Percentiles rank a stretch among this genome's conserved stretches.
phyloP scores from a whole-genome alignment of 1,140 invertebrate species.

The Holcopasites calliopsidis region DNA sequence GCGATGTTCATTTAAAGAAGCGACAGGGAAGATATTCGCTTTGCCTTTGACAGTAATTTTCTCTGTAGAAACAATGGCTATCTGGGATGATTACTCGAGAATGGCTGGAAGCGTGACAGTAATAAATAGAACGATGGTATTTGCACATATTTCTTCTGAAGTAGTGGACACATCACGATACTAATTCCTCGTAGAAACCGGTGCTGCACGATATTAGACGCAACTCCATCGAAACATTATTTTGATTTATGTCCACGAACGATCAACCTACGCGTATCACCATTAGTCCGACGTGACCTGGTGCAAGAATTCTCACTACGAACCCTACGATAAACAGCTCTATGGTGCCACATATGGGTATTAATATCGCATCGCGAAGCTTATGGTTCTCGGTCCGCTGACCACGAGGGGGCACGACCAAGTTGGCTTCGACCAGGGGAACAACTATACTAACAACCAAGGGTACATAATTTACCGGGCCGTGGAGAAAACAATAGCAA shows the following conservation, averaged over 20 bases:
- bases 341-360: conserved; percentile 54
- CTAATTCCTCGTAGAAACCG: too few species aligned
- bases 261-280: conserved; percentile 23
- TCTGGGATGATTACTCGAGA: too few species aligned
- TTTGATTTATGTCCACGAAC: conserved; percentile 68
- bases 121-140: too few species aligned
- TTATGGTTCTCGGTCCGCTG: conserved; percentile 68
- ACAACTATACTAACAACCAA: background rate
- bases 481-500: background rate
- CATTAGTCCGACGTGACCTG: conserved; percentile 55
- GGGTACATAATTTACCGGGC: background rate
- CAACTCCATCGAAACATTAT: conserved; percentile 54
- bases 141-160: too few species aligned
- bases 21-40: too few species aligned
- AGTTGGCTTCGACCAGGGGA: conserved; percentile 27
- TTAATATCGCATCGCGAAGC: conserved; percentile 65
- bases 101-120: too few species aligned
- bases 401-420: conserved; percentile 59
- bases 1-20: too few species aligned
- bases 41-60: too few species aligned
- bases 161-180: too few species aligned
- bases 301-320: conserved; percentile 71
- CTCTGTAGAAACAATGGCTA: too few species aligned
- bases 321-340: conserved; percentile 56
- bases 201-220: background rate